Evolutionary conservation across 2,113 vertebrate species (phyloP).

Genomic region (Melanotaenia duboulayi): DNA sequence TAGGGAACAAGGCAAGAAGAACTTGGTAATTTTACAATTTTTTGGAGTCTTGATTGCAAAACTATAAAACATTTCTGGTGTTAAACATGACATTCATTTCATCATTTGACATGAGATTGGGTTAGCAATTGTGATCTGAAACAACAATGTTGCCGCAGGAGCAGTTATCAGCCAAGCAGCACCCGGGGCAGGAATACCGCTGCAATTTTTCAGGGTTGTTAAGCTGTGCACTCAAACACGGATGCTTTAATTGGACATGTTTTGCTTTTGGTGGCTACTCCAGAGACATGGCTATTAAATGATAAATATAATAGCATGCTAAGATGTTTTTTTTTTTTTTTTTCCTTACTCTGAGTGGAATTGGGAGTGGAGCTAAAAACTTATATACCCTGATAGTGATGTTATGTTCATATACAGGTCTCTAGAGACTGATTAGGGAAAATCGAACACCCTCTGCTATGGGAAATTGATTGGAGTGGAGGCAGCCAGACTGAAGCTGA

Average conservation of each 20-base stretch:
- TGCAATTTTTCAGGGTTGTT: background rate
- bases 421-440: slow-evolving; percentile 1
- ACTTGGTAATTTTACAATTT: too few species aligned
- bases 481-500: background rate
- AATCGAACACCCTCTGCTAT: background rate
- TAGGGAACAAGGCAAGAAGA: too few species aligned
- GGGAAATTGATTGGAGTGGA: background rate
- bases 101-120: too few species aligned
- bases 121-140: too few species aligned
- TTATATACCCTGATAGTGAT: background rate
- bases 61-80: too few species aligned
- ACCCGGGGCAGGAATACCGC: background rate
- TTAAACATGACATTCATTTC: too few species aligned
- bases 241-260: slow-evolving; percentile 3
- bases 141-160: too few species aligned
- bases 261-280: background rate
- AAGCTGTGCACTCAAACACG: background rate
- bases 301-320: background rate
- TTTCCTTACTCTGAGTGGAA: background rate
- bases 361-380: background rate
- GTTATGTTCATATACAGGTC: background rate
- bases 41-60: too few species aligned
- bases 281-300: background rate
- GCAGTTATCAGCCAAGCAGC: too few species aligned
- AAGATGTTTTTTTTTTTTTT: background rate